Percentiles rank a stretch among this genome's conserved stretches.
These are phyloP conservation scores for Magallana gigas DNA, from an alignment of 1,140 invertebrate species.

Conservation along the genomic window DNA sequence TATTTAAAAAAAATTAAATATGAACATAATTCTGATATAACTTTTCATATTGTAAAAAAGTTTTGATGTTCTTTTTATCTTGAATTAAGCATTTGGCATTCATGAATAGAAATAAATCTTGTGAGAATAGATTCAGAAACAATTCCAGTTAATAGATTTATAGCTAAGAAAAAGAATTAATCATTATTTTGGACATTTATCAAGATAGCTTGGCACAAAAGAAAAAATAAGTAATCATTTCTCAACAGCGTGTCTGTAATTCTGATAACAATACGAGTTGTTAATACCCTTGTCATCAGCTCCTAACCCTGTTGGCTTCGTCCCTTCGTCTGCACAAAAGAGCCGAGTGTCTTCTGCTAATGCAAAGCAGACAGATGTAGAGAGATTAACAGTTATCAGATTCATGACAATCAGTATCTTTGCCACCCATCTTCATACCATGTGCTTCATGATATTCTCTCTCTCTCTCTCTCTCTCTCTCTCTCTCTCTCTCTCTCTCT, in stretches of 20 bases:
- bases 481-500: background rate
- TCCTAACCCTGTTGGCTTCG: background rate
- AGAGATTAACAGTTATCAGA: background rate
- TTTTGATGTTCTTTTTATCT: no score
- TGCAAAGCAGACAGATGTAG: constrained; percentile 12
- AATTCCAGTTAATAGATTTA: background rate
- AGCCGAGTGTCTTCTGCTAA: background rate
- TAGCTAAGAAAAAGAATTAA: constrained; percentile 9
- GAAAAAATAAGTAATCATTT: background rate
- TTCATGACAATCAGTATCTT: background rate
- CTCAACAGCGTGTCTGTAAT: constrained; percentile 17
- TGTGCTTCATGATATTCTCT: background rate
- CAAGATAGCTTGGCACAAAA: background rate
- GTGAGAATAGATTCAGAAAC: background rate
- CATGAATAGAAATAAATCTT: background rate
- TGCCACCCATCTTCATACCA: background rate
- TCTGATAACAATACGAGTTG: background rate
- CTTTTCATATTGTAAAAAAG: background rate
- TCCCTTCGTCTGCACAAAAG: background rate
- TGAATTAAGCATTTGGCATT: background rate
- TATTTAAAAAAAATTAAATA: no score
- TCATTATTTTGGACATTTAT: constrained; percentile 23
- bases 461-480: constrained; percentile 8
- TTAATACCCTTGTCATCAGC: background rate
- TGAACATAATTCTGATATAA: no score